Base-by-base conservation (phyloP, 2,113 vertebrate genomes). In the Epinephelus fuscoguttatus region DNA sequence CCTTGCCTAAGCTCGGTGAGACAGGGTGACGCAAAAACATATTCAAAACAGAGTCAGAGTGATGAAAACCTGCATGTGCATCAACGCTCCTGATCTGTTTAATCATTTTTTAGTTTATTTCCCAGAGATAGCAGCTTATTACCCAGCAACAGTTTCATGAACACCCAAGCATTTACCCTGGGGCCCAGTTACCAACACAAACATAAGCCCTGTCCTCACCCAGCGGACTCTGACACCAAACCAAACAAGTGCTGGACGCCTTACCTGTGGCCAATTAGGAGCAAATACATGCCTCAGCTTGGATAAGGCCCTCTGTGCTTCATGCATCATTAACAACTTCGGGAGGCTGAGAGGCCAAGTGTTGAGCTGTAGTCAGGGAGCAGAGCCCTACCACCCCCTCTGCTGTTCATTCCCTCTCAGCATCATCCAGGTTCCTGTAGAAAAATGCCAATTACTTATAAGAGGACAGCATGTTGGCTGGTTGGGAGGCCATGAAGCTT, bases 221-320 rank as follows among this genome's bases (percentile, higher is more conserved):
- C 67, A 75, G 64, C 59, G 59, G 72, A 40, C 78, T 81, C 63
- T 19, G 70, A 70, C 66, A 89, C 67, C 55, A 68, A 81, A 78
- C 74, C 66, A 59, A 80, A 70, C 19, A 21, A 68, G 64, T 4
- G 40, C 77, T 84, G 81, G 79, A 77, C 2, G 47, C 47, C 63
- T 37, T 85, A 83, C 84, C 82, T 85, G 88, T 81, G 67, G 78
- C 80, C 76, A 82, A 81, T 92, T 84, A 89, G 63, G 80, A 84
- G 66, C 68, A 76, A 83, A 81, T 80, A 74, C 59, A 75, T 59
- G 67, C 60, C 84, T 83, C 53, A 37, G 83, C 55, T 59, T 80
- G 78, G 78, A 10, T 53, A n/a, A 63, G 67, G 60, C 50, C 84
- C 55, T 84, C 50, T 66, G 85, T 63, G 70, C 84, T 86, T 80